A percentile compares a stretch with the other conserved stretches of the same genome.
phyloP scores from a whole-genome alignment of 2,888 invertebrate genomes.

The Zaprionus bogoriensis region DNA sequence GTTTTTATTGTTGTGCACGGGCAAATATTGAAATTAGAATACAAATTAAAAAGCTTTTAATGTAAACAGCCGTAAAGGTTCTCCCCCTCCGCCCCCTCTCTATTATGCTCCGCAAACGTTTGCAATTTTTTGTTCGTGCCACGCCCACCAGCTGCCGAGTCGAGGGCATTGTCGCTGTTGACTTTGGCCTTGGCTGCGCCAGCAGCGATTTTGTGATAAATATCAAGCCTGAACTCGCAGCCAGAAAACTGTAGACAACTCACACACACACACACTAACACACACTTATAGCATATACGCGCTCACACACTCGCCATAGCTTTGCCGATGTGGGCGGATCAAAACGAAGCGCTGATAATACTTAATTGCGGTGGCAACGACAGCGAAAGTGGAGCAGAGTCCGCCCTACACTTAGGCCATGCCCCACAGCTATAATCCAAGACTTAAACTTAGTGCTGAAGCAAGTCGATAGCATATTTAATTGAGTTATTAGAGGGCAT shows the following conservation, averaged over 20 bases:
- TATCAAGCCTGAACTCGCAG: slow-evolving; percentile 5
- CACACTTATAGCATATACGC: background rate
- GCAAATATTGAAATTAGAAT: slow-evolving; percentile 77
- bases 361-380: background rate
- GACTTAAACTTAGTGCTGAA: too few relatives aligned
- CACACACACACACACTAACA: background rate
- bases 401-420: too few relatives aligned
- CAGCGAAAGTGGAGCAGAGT: too few relatives aligned
- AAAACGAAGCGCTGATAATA: background rate
- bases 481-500: background rate
- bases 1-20: slow-evolving; percentile 66
- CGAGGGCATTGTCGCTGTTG: slow-evolving; percentile 38
- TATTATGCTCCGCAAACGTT: too few relatives aligned
- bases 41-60: slow-evolving; percentile 77
- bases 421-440: too few relatives aligned
- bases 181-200: slow-evolving; percentile 44
- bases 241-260: background rate
- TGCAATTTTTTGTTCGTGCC: slow-evolving; percentile 28
- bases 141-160: slow-evolving; percentile 42
- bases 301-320: background rate
- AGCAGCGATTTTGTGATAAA: slow-evolving; percentile 33
- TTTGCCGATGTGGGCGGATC: background rate
- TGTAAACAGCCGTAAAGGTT: slow-evolving; percentile 62
- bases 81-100: background rate
- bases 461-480: too few relatives aligned